These are phyloP conservation scores for Anguilla rostrata DNA, from an alignment of 2,113 vertebrate genomes.

Conservation along the genomic window DNA sequence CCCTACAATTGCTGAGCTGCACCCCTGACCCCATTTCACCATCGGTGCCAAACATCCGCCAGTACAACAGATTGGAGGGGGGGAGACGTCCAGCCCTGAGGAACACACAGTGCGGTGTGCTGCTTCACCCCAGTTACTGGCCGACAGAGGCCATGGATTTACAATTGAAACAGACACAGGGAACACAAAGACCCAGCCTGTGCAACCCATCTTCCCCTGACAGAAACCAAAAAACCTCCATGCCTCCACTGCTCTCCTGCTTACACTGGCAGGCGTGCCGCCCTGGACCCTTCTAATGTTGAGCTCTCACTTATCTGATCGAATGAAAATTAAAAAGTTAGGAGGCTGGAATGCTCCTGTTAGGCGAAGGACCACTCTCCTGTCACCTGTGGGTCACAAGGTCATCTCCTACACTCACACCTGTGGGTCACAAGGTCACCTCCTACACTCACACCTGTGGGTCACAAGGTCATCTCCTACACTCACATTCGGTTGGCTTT, in stretches of 20 bases:
- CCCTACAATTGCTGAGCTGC: not conserved
- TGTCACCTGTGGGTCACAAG: not conserved
- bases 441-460: no score
- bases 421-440: no score
- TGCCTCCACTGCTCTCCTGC: no score
- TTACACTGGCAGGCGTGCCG: no score
- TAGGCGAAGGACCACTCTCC: not conserved
- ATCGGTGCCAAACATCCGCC: not conserved
- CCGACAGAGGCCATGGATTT: no score
- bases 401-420: no score
- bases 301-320: no score
- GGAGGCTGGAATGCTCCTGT: no score
- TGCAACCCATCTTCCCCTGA: not conserved
- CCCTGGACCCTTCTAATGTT: no score
- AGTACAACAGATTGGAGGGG: not conserved
- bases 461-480: no score
- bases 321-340: no score
- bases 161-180: not conserved
- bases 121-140: not conserved
- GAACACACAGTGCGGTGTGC: not conserved
- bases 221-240: not conserved
- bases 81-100: not conserved
- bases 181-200: not conserved
- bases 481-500: not conserved
- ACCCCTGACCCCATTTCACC: not conserved